Conservation (phyloP, 2,888 invertebrate species). For the Lamellibrachia satsuma region DNA sequence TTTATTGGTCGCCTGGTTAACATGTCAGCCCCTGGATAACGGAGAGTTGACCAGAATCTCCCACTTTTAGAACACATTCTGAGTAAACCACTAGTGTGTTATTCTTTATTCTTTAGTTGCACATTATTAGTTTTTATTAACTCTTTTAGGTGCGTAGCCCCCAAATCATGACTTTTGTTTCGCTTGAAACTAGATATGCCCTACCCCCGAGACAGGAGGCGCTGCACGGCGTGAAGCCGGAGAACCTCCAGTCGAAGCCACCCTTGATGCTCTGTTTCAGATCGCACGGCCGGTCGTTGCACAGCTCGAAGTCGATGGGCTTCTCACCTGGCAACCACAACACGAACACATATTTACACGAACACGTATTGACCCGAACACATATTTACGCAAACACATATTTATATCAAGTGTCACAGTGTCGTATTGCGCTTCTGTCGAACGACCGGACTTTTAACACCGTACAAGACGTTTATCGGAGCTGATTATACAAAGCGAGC, state of each 20-base stretch:
- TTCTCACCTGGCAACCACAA: slow-evolving; percentile 5
- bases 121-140: no score
- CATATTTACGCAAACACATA: neutral
- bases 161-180: neutral
- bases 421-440: no score
- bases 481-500: no score
- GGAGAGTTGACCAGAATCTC: no score
- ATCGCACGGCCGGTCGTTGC: slow-evolving; percentile 3
- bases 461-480: no score
- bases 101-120: no score
- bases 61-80: no score
- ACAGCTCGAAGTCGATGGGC: slow-evolving; percentile 22
- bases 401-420: neutral
- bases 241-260: slow-evolving; percentile 51
- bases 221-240: slow-evolving; percentile 77
- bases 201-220: slow-evolving; percentile 84
- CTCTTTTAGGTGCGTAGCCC: neutral
- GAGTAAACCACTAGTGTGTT: no score
- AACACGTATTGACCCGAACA: neutral
- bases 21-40: no score
- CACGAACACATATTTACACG: neutral
- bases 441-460: no score
- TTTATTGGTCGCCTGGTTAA: no score
- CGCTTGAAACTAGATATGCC: neutral
- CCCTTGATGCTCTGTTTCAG: slow-evolving; percentile 31